A percentile compares a stretch with the other conserved stretches of the same genome.
phyloP scores from a whole-genome alignment of 2,113 vertebrate genomes.

The Coryphaenoides rupestris region DNA sequence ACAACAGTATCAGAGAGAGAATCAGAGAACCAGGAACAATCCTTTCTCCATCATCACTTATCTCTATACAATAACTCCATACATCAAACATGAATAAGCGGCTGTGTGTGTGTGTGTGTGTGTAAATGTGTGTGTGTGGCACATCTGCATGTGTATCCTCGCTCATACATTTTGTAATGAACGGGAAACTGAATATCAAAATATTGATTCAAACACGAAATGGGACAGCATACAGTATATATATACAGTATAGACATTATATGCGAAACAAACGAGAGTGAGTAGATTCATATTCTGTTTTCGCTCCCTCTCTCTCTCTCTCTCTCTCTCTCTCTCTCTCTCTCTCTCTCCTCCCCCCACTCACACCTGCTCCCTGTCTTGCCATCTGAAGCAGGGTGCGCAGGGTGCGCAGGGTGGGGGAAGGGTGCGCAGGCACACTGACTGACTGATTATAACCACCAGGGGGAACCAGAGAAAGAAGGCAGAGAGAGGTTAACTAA shows the following conservation, averaged over 20 bases:
- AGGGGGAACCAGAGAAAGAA: not conserved
- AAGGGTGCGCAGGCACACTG: not conserved
- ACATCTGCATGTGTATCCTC: not conserved
- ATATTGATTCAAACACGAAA: constrained; percentile 14
- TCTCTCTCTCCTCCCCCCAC: no score
- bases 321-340: no score
- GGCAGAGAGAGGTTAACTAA: no score
- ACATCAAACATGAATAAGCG: no score
- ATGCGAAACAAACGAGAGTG: not conserved
- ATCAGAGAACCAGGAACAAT: no score
- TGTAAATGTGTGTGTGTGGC: constrained; percentile 6
- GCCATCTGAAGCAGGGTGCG: not conserved
- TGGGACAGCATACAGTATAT: not conserved
- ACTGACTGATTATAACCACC: not conserved
- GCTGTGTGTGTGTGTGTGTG: not conserved
- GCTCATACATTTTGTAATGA: not conserved
- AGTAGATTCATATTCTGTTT: not conserved
- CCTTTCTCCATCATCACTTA: no score
- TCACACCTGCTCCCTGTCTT: not conserved
- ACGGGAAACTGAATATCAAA: constrained; percentile 4
- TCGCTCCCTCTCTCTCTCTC: not conserved
- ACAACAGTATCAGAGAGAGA: no score
- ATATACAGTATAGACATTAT: no score
- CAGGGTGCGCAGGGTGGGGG: no score
- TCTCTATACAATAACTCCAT: no score